A percentile compares a stretch with the other conserved stretches of the same genome.
These are phyloP conservation scores for Chanos chanos DNA, from an alignment of 2,797 vertebrate species.

Conservation along the genomic window DNA sequence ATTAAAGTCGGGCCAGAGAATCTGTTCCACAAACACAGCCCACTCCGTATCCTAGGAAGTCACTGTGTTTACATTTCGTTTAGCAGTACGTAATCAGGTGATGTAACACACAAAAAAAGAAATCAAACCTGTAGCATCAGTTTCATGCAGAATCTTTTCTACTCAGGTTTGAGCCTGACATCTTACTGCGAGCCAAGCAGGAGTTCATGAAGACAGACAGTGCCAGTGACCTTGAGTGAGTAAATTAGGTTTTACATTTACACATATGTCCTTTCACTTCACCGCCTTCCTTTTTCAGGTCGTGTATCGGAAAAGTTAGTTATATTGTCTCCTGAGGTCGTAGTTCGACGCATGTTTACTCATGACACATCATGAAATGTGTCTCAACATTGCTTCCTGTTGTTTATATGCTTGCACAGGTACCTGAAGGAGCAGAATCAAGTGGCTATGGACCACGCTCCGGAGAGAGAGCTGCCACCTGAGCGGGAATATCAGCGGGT, in stretches of 20 bases:
- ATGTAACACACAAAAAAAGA: too few species aligned
- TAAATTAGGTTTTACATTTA: conserved; percentile 25
- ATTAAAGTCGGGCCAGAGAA: too few species aligned
- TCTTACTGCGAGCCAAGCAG: conserved; percentile 84
- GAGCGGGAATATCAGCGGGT: conserved; percentile 91
- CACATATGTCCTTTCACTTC: neutral
- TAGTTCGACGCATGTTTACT: too few species aligned
- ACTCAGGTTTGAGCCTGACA: conserved; percentile 81
- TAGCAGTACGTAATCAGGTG: too few species aligned
- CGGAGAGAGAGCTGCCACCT: conserved; percentile 76
- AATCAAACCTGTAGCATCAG: too few species aligned
- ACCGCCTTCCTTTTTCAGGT: neutral
- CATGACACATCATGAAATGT: too few species aligned
- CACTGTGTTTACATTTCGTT: neutral
- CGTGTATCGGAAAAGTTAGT: too few species aligned
- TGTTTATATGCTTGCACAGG: too few species aligned
- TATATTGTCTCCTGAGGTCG: too few species aligned
- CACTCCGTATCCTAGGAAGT: neutral
- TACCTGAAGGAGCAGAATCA: conserved; percentile 83
- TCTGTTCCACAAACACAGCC: neutral
- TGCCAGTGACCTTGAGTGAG: conserved; percentile 80
- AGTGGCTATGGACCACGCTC: conserved; percentile 69
- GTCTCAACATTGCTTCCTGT: too few species aligned
- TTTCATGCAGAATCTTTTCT: conserved; percentile 8
- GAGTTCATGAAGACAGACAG: conserved; percentile 88